Evolutionary conservation across 2,888 invertebrate species (phyloP).

Genomic region (Eurytoma adleriae): DNA sequence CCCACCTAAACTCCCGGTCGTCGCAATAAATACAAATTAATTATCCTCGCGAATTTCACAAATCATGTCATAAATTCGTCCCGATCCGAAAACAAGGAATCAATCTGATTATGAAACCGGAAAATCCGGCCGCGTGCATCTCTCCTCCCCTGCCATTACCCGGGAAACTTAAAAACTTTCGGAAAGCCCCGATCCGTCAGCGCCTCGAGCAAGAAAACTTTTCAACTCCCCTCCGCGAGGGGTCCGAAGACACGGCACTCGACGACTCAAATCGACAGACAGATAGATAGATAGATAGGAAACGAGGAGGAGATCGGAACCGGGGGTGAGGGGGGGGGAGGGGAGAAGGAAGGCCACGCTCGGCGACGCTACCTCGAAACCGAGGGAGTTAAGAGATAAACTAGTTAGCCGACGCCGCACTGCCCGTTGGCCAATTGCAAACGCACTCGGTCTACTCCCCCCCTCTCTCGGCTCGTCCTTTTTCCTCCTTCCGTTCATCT

Average conservation of each 20-base stretch:
- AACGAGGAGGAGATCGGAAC: constrained; percentile 1
- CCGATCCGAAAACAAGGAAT: too few relatives aligned
- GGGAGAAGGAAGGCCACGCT: background rate
- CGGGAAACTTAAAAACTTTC: constrained; percentile 39
- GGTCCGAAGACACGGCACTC: background rate
- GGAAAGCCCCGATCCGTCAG: constrained; percentile 30
- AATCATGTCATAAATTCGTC: too few relatives aligned
- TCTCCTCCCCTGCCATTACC: background rate
- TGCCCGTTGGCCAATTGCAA: constrained; percentile 45
- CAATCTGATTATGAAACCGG: too few relatives aligned
- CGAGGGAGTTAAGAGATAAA: constrained; percentile 47
- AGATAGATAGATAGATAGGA: constrained; percentile 23
- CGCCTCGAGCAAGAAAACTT: constrained; percentile 40
- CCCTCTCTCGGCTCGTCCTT: background rate
- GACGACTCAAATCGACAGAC: constrained; percentile 38
- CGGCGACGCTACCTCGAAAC: constrained; percentile 3
- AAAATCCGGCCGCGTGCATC: too few relatives aligned
- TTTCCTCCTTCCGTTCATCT: background rate
- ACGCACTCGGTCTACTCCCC: constrained; percentile 13
- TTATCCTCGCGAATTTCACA: too few relatives aligned
- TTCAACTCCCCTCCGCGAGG: background rate
- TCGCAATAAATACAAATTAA: too few relatives aligned
- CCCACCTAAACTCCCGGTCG: too few relatives aligned
- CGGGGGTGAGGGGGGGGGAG: background rate
- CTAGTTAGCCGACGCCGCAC: constrained; percentile 47